A percentile compares a stretch with the other conserved stretches of the same genome.
These are phyloP conservation scores for Drosophila azteca DNA, from an alignment of 1,140 invertebrate genomes.

Conservation along the genomic window DNA sequence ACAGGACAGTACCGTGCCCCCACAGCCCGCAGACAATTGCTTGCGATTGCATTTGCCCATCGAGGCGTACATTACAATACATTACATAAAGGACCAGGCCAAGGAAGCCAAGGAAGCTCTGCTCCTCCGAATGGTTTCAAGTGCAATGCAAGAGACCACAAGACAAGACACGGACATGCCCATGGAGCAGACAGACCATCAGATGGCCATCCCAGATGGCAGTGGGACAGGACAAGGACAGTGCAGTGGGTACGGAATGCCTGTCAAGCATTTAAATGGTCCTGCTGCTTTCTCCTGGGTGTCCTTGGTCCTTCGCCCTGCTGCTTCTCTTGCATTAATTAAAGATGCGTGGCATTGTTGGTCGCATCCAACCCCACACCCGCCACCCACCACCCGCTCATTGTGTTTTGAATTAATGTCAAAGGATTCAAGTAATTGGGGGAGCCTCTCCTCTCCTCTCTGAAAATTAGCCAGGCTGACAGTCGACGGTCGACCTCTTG, in stretches of 20 bases:
- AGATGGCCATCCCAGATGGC: background rate
- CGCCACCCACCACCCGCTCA: slow-evolving; percentile 12
- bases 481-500: slow-evolving; percentile 20
- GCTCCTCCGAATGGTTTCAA: slow-evolving; percentile 43
- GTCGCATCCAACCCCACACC: slow-evolving; percentile 1
- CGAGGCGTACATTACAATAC: slow-evolving; percentile 64
- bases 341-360: slow-evolving; percentile 63
- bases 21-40: slow-evolving; percentile 50
- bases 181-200: background rate
- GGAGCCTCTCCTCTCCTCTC: slow-evolving; percentile 12
- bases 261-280: slow-evolving; percentile 57
- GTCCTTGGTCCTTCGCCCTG: slow-evolving; percentile 5
- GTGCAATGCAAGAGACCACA: slow-evolving; percentile 44
- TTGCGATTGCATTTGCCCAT: slow-evolving; percentile 52
- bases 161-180: slow-evolving; percentile 40
- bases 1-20: background rate
- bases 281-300: background rate
- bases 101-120: background rate
- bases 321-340: slow-evolving; percentile 57
- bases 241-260: slow-evolving; percentile 5
- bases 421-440: slow-evolving; percentile 58
- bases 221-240: background rate
- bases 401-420: slow-evolving; percentile 63
- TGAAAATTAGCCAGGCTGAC: slow-evolving; percentile 31
- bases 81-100: slow-evolving; percentile 51